Percentiles rank a stretch among this genome's conserved stretches.
Evolutionary conservation across 2,888 invertebrate species (phyloP).

Genomic region (Candidula unifasciata): DNA sequence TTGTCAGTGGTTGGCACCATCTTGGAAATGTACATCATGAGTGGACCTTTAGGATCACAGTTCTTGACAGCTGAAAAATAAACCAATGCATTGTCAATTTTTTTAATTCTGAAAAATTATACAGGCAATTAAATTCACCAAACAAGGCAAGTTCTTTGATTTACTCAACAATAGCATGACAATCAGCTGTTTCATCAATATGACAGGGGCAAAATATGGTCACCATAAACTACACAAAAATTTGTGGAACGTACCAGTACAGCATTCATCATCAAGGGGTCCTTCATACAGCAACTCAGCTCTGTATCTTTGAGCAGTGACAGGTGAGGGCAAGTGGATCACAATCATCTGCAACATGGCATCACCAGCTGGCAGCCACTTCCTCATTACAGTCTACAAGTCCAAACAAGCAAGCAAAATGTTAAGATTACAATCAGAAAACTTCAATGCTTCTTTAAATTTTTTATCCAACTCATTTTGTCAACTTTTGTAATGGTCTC

Average conservation of each 20-base stretch:
- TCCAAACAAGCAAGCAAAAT: neutral
- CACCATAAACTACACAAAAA: neutral
- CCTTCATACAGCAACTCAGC: conserved; percentile 99
- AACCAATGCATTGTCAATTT: no score
- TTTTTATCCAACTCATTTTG: no score
- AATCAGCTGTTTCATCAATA: conserved; percentile 1
- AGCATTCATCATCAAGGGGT: conserved; percentile 96
- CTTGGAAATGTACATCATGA: conserved; percentile 99
- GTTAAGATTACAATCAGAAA: no score
- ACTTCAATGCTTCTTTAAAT: no score
- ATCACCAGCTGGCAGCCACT: conserved; percentile 99
- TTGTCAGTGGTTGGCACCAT: conserved; percentile 99
- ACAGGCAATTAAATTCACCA: neutral
- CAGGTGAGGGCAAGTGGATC: conserved; percentile 99
- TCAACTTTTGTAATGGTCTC: no score
- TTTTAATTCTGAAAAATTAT: no score
- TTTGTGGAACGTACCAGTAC: conserved; percentile 82
- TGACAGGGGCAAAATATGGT: conserved; percentile 23
- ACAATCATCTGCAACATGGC: conserved; percentile 99
- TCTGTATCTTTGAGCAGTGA: conserved; percentile 98
- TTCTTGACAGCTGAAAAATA: conserved; percentile 81
- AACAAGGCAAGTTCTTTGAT: neutral
- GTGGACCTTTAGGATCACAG: conserved; percentile 96
- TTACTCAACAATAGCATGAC: conserved; percentile 20
- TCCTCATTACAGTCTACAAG: conserved; percentile 93